Evolutionary conservation across 2,113 vertebrate genomes (phyloP), one percentile per base, ranked within the genome.

Genomic region (Pica pica): DNA sequence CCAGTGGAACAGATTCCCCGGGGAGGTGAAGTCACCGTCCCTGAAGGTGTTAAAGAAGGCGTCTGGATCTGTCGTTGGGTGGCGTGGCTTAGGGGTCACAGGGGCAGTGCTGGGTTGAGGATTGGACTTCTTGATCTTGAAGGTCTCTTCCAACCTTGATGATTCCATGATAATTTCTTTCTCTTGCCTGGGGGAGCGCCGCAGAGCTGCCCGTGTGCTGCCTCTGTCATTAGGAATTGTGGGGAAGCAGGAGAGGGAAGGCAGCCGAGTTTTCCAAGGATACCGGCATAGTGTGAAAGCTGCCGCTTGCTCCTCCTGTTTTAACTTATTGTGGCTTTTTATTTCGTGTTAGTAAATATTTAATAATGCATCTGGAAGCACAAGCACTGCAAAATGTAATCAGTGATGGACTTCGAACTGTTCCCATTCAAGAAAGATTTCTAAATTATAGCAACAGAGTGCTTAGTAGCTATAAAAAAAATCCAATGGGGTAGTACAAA

Each of bases 151-250:
- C 37, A n/a, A 0, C 50, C 27, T 19, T 33, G 18, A 8, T 10
- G 33, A 27, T 24, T 39, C 35, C 39, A 1, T 13, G 28, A 1
- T 3, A 2, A 7, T 42, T 50, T 27, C 1, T 10, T 63, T 39
- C 17, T n/a, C 2, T 26, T 41, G 22, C 0, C 7, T 8, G 6
- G 16, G 7, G 33, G 10, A 35, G 33, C 17, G 30, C 59, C 3
- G 11, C 24, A 17, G 53, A 46, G 44, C 42, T 42, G 47, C 15
- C 30, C 1, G 5, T 3, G 33, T 5, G 23, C n/a, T 42, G 53
- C 27, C 7, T 1, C 60, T 44, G 13, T 9, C 55, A 0, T 6
- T 5, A 7, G 17, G 10, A 21, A 6, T 16, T 18, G 31, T 5
- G 4, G 7, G 22, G 37, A 28, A 50, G 53, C 44, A 2, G 71